Conservation (phyloP, 1,140 invertebrate species). For the Harlomillsia oculata region DNA sequence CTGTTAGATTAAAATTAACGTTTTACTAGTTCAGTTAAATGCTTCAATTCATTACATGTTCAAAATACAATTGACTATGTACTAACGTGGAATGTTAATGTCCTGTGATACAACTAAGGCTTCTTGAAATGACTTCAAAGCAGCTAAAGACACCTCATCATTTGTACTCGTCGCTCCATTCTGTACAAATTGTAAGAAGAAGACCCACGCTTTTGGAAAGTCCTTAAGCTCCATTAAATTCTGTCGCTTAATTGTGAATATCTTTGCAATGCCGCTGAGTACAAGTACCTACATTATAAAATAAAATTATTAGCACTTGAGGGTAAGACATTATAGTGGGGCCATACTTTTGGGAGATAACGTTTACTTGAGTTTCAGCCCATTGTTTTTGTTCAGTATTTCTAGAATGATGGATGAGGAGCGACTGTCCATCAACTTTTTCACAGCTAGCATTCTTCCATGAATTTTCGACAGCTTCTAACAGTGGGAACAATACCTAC, state of each 20-base stretch:
- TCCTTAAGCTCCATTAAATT: slow-evolving; percentile 74
- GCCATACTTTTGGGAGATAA: neutral
- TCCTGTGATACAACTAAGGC: slow-evolving; percentile 50
- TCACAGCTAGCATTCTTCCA: slow-evolving; percentile 87
- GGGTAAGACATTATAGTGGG: neutral
- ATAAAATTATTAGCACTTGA: slow-evolving; percentile 2
- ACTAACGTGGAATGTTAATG: neutral
- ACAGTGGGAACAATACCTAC: slow-evolving; percentile 3
- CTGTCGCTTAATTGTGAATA: slow-evolving; percentile 82
- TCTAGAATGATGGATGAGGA: slow-evolving; percentile 94
- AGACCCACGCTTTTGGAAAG: slow-evolving; percentile 83
- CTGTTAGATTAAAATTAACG: neutral
- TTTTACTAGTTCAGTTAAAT: neutral
- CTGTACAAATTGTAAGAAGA: slow-evolving; percentile 87
- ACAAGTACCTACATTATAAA: slow-evolving; percentile 51
- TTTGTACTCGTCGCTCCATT: slow-evolving; percentile 81
- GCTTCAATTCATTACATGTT: neutral
- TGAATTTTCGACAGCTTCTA: slow-evolving; percentile 81
- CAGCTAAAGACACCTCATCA: slow-evolving; percentile 88
- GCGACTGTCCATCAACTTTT: slow-evolving; percentile 85
- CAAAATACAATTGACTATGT: neutral
- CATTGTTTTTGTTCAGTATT: slow-evolving; percentile 99
- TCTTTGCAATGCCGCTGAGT: slow-evolving; percentile 60
- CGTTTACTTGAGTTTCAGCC: slow-evolving; percentile 85
- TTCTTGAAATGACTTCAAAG: slow-evolving; percentile 91